Conservation (phyloP, 2,797 vertebrate genomes). For the Mormyrops boulengeri region DNA sequence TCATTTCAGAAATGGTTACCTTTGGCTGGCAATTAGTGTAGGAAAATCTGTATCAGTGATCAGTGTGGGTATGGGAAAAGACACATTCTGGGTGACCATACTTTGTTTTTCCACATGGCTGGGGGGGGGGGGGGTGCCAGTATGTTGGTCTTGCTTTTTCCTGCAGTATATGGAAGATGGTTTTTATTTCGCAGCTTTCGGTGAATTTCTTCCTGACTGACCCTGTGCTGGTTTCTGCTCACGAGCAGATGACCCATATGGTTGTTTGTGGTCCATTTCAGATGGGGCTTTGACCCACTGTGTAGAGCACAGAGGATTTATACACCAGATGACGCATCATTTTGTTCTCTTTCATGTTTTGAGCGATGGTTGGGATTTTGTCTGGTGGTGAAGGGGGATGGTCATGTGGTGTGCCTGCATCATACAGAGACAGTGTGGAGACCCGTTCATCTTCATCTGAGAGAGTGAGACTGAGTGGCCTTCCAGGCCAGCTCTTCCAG, state of each 20-base stretch:
- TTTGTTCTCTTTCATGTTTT: background rate
- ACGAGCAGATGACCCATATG: background rate
- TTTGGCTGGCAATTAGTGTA: background rate
- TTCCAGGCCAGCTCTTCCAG: background rate
- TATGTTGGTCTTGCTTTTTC: background rate
- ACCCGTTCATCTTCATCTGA: background rate
- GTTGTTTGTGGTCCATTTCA: background rate
- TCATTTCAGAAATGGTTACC: background rate
- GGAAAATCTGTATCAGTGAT: background rate
- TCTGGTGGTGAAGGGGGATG: background rate
- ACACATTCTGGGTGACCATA: background rate
- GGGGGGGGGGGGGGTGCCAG: background rate
- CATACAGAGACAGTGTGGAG: background rate
- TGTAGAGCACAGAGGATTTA: background rate
- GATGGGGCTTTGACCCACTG: background rate
- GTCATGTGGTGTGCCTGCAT: background rate
- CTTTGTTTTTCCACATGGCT: background rate
- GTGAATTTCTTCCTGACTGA: background rate
- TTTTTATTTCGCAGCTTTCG: background rate
- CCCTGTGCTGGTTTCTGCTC: background rate
- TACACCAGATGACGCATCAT: background rate
- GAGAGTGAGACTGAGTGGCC: background rate
- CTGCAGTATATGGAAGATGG: background rate
- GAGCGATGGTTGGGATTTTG: background rate
- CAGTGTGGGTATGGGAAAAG: background rate